These are phyloP conservation scores for Agriopis leucophaearia DNA, from an alignment of 2,888 invertebrate species.

Conservation along the genomic window DNA sequence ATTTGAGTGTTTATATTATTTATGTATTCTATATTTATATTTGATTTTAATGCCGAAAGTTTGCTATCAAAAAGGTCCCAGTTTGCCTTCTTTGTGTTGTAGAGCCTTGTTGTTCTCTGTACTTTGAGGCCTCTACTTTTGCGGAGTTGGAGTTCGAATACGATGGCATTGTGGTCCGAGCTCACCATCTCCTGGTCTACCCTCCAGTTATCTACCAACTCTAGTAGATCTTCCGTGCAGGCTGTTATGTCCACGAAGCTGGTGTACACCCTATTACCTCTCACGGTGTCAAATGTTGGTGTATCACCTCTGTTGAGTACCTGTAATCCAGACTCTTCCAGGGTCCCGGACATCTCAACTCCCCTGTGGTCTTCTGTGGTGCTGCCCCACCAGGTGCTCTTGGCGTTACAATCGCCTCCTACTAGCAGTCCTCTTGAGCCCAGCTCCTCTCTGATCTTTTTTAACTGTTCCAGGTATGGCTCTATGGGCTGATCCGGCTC, in stretches of 20 bases:
- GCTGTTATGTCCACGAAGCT: too few species aligned
- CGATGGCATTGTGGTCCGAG: neutral
- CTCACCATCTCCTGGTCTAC: neutral
- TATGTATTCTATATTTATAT: neutral
- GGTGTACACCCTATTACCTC: too few species aligned
- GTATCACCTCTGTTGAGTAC: neutral
- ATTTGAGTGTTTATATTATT: too few species aligned
- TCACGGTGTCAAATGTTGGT: too few species aligned
- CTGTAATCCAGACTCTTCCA: neutral
- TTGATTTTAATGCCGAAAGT: neutral
- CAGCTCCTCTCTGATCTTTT: too few species aligned
- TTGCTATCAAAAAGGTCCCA: neutral
- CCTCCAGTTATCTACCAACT: too few species aligned
- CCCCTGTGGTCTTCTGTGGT: too few species aligned
- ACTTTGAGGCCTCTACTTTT: neutral
- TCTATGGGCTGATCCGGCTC: constrained; percentile 34
- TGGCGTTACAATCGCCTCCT: too few species aligned
- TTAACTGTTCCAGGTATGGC: too few species aligned
- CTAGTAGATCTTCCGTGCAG: too few species aligned
- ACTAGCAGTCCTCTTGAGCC: neutral
- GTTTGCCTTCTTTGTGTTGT: constrained; percentile 6
- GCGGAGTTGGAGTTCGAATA: neutral
- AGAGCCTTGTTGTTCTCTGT: constrained; percentile 32
- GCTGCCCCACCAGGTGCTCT: too few species aligned
- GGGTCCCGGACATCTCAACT: too few species aligned